phyloP scores from a whole-genome alignment of 2,888 invertebrate genomes.

The Chalcosyrphus nemorum region DNA sequence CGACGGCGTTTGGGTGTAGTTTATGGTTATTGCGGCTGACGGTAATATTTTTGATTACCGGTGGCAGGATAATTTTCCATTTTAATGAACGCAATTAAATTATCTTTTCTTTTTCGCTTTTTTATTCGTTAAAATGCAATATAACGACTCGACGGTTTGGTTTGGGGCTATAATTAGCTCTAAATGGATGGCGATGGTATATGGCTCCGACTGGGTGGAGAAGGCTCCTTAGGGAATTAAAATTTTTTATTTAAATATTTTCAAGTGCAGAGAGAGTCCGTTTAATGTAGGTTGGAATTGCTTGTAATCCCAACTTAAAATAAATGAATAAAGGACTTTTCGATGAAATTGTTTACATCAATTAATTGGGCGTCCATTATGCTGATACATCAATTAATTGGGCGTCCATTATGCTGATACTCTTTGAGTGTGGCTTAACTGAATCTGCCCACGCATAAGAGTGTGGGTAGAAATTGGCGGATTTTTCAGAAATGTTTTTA shows the following conservation, averaged over 20 bases:
- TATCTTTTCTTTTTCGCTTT: no score
- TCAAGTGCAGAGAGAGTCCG: no score
- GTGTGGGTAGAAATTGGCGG: no score
- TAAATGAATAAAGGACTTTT: neutral
- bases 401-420: no score
- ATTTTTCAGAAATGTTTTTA: no score
- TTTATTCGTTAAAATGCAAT: slow-evolving; percentile 32
- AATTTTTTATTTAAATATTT: neutral
- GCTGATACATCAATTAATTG: no score
- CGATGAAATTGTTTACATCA: neutral
- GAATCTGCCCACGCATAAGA: no score
- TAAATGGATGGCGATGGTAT: neutral
- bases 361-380: neutral
- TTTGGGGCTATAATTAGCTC: slow-evolving; percentile 19
- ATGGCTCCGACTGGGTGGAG: neutral
- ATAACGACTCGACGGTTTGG: slow-evolving; percentile 18
- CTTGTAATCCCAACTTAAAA: neutral
- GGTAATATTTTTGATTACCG: slow-evolving; percentile 23
- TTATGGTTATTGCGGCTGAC: slow-evolving; percentile 6
- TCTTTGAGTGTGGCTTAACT: no score
- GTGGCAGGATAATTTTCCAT: slow-evolving; percentile 28
- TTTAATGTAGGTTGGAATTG: neutral
- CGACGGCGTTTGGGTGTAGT: neutral
- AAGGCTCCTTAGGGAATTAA: neutral
- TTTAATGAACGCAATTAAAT: slow-evolving; percentile 31